Evolutionary conservation across 1,140 invertebrate species (phyloP), one percentile per base, ranked within the genome.

Genomic region (Mylabris phalerata): DNA sequence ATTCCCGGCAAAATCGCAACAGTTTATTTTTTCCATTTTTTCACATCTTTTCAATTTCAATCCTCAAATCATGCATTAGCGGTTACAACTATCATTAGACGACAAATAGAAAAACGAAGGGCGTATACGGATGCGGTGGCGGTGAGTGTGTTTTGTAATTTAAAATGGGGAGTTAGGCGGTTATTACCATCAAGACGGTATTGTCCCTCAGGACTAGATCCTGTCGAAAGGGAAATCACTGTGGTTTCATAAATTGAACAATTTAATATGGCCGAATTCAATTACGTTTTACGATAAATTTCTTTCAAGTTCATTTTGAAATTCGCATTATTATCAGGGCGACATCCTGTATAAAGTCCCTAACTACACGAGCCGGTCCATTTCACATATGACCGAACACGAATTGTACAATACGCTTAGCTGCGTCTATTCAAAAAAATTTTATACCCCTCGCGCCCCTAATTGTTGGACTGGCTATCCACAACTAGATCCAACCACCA

Each of bases 321-420:
- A 67, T 62, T 67, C 62, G 62, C 62, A 64, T 64, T 64, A 64
- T 64, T 64, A 64, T 50, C 55, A 41, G 24, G 39, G 25, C 51
- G 51, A 40, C 61, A 50, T 55, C 48, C 52, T 49, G 56, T 43
- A 57, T 42, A 11, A 42, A 45, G 52, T 58, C 62, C 62, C 60
- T 60, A 55, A 60, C 9, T 50, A 59, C 52, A 55, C 52, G 52
- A 51, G 49, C 57, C 55, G 57, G 61, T 55, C 67, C 65, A 73
- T 73, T 73, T 73, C 71, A 72, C 71, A 73, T 73, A 68, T 72
- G 71, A 73, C 70, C 71, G 71, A 61, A 65, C 69, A 67, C 68
- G 68, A 73, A 73, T 73, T 67, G 69, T 63, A 59, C 63, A 67
- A 67, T 65, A 72, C 71, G 70, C 71, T 73, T 66, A 68, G 67